Conservation (phyloP, 2,888 invertebrate species). For the Chaitophorus viminalis region DNA sequence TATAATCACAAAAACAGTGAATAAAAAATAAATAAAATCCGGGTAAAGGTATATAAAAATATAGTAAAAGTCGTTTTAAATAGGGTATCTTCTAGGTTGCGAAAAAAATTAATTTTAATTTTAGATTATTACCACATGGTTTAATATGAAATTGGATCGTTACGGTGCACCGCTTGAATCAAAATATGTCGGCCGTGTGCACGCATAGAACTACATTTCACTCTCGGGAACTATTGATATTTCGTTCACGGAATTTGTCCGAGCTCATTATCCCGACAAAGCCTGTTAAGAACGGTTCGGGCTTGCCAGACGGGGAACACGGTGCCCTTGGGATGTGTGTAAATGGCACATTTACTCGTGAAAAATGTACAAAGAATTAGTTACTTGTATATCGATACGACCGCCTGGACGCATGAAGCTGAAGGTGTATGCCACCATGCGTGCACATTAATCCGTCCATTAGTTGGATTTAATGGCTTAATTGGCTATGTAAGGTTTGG, state of each 20-base stretch:
- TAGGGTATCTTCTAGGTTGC: too few species aligned
- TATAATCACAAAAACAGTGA: background rate
- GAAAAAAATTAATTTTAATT: background rate
- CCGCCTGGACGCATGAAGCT: background rate
- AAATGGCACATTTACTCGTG: slow-evolving; percentile 48
- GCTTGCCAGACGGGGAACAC: slow-evolving; percentile 1
- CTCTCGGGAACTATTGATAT: slow-evolving; percentile 45
- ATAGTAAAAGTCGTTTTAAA: background rate
- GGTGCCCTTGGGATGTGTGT: slow-evolving; percentile 42
- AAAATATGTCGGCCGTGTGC: background rate
- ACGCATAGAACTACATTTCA: background rate
- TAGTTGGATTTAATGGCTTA: slow-evolving; percentile 27
- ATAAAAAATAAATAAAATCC: background rate
- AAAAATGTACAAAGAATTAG: slow-evolving; percentile 31
- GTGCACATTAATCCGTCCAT: slow-evolving; percentile 36
- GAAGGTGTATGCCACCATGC: background rate
- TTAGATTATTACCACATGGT: background rate
- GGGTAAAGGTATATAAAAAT: background rate
- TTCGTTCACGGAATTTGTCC: slow-evolving; percentile 12
- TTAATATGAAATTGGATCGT: slow-evolving; percentile 17
- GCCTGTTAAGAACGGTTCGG: slow-evolving; percentile 5
- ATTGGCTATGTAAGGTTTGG: slow-evolving; percentile 14
- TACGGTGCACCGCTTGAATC: background rate
- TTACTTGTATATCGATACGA: background rate
- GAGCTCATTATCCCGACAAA: slow-evolving; percentile 46